These are phyloP conservation scores for Pomacea canaliculata DNA, from an alignment of 2,888 invertebrate genomes.

Conservation along the genomic window DNA sequence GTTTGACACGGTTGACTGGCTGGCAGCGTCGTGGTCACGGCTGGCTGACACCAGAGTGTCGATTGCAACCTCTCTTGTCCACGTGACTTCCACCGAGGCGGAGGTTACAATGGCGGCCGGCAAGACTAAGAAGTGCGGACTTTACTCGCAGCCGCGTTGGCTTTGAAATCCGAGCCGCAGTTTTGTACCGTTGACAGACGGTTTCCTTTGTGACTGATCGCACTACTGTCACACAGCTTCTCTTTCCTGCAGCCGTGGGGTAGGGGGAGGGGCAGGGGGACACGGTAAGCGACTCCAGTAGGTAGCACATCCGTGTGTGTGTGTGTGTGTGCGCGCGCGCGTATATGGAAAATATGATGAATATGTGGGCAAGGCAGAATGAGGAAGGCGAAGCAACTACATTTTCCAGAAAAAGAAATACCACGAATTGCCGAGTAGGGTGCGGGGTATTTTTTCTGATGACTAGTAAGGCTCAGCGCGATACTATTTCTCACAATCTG, in stretches of 20 bases:
- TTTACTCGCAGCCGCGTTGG: neutral
- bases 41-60: neutral
- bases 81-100: constrained; percentile 1
- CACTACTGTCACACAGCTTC: neutral
- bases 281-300: neutral
- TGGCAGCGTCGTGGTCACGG: too few relatives aligned
- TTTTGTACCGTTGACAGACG: neutral
- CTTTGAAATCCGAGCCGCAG: too few relatives aligned
- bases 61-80: constrained; percentile 6
- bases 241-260: neutral
- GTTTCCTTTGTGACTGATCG: neutral
- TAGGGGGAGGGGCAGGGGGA: neutral
- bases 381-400: too few relatives aligned
- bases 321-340: neutral
- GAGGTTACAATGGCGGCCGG: neutral
- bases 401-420: too few relatives aligned
- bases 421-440: too few relatives aligned
- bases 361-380: too few relatives aligned
- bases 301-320: neutral
- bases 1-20: too few relatives aligned
- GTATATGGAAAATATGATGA: too few relatives aligned
- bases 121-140: neutral
- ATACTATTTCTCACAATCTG: too few relatives aligned
- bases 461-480: too few relatives aligned
- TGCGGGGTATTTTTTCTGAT: too few relatives aligned